These are phyloP conservation scores for Tenualosa thibaudeaui DNA, from an alignment of 2,797 vertebrate genomes.

Conservation along the genomic window DNA sequence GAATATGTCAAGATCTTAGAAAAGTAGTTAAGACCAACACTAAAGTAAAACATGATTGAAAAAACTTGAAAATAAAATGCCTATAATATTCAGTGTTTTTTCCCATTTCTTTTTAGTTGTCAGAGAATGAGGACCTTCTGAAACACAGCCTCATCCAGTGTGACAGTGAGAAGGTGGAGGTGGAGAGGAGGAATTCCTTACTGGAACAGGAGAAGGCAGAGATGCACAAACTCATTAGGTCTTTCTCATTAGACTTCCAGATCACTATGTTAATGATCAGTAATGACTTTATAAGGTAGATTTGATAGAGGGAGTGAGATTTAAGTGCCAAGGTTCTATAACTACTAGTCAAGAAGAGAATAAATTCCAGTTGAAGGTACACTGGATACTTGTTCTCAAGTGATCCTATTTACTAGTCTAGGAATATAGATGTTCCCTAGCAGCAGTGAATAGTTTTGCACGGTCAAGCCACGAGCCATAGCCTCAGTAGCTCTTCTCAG, in stretches of 20 bases:
- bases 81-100: background rate
- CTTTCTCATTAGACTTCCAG: conserved; percentile 1
- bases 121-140: conserved; percentile 56
- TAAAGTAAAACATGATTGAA: background rate
- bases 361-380: background rate
- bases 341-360: background rate
- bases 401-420: background rate
- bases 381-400: background rate
- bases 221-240: conserved; percentile 45
- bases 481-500: too few relatives aligned
- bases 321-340: background rate
- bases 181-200: conserved; percentile 51
- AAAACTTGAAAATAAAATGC: too few relatives aligned
- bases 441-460: too few relatives aligned
- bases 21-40: background rate
- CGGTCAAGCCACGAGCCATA: too few relatives aligned
- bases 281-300: background rate
- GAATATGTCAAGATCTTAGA: background rate
- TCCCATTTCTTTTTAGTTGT: conserved; percentile 38
- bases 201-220: conserved; percentile 45
- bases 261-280: background rate
- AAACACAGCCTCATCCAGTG: conserved; percentile 65
- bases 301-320: background rate
- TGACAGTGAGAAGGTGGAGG: conserved; percentile 67
- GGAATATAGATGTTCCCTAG: too few relatives aligned